Evolutionary conservation across 1,140 invertebrate genomes (phyloP).

Genomic region (Drosophila fuyamai): DNA sequence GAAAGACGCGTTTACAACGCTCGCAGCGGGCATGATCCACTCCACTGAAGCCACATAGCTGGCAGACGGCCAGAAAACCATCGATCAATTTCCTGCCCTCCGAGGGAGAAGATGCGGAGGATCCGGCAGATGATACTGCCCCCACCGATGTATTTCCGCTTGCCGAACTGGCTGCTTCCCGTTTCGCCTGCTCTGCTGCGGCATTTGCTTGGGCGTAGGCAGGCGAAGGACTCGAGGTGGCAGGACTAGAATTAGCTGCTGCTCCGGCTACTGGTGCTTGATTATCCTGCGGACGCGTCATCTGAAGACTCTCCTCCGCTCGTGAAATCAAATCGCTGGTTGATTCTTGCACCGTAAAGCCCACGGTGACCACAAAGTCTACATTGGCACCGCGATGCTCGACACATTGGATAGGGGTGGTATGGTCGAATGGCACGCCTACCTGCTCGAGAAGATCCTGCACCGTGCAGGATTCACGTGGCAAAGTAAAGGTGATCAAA

Average conservation of each 20-base stretch:
- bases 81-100: slow-evolving; percentile 86
- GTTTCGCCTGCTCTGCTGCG: slow-evolving; percentile 53
- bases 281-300: slow-evolving; percentile 71
- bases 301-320: slow-evolving; percentile 80
- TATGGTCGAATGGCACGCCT: slow-evolving; percentile 87
- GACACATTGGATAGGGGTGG: slow-evolving; percentile 89
- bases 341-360: slow-evolving; percentile 84
- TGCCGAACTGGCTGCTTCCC: slow-evolving; percentile 45
- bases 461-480: slow-evolving; percentile 91
- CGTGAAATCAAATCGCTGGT: slow-evolving; percentile 78
- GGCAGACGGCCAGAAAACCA: slow-evolving; percentile 90
- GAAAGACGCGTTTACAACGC: slow-evolving; percentile 87
- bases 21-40: slow-evolving; percentile 90
- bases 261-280: slow-evolving; percentile 22
- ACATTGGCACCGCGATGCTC: slow-evolving; percentile 89
- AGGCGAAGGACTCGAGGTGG: slow-evolving; percentile 19
- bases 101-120: slow-evolving; percentile 54
- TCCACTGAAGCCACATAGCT: slow-evolving; percentile 89
- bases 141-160: slow-evolving; percentile 9
- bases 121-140: slow-evolving; percentile 58
- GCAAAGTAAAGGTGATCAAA: slow-evolving; percentile 91
- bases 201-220: slow-evolving; percentile 48
- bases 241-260: slow-evolving; percentile 12
- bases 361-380: slow-evolving; percentile 90
- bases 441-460: slow-evolving; percentile 92